Evolutionary conservation across 2,888 invertebrate genomes (phyloP).

Genomic region (Cryptocephalus moraei): DNA sequence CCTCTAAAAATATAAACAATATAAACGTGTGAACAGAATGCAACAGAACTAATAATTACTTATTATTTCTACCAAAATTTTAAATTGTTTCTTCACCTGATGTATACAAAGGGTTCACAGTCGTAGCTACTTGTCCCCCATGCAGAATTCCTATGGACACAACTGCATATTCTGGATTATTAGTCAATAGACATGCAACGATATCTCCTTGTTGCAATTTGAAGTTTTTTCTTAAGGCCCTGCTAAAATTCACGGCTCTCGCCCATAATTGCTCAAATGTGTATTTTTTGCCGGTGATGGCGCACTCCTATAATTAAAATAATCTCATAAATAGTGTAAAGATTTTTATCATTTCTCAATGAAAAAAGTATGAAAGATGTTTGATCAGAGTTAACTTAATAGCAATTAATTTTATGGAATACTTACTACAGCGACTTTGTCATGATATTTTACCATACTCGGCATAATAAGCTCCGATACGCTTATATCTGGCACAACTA

Average conservation of each 20-base stretch:
- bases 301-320: constrained; percentile 51
- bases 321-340: no score
- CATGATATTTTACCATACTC: constrained; percentile 32
- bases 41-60: not conserved
- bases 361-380: no score
- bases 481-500: constrained; percentile 41
- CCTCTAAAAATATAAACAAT: constrained; percentile 46
- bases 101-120: constrained; percentile 66
- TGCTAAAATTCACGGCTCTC: constrained; percentile 46
- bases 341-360: no score
- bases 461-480: constrained; percentile 45
- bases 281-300: constrained; percentile 58
- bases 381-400: no score
- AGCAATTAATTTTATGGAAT: no score
- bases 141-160: constrained; percentile 54
- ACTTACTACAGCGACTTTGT: no score
- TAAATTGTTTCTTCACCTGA: constrained; percentile 12
- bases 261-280: constrained; percentile 58
- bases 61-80: not conserved
- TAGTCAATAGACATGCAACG: constrained; percentile 61
- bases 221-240: constrained; percentile 47
- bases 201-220: constrained; percentile 55
- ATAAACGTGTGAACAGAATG: constrained; percentile 3
- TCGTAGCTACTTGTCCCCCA: constrained; percentile 58
- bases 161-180: constrained; percentile 63